Base-by-base conservation (phyloP, 2,113 vertebrate genomes). In the Leptobrachium ailaonicum region DNA sequence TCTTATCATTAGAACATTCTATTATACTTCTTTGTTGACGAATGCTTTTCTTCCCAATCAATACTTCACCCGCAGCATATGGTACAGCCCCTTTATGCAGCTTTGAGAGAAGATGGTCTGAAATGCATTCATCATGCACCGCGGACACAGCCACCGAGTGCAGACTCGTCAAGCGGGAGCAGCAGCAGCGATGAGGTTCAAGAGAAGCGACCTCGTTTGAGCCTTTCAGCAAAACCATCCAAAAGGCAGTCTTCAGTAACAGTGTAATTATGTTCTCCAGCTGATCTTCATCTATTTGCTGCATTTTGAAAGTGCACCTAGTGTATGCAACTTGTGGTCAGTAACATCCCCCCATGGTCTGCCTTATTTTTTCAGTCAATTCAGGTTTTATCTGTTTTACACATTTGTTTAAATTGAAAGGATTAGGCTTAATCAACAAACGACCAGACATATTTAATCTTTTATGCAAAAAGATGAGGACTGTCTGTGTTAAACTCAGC, bases 71-170 rank as follows among this genome's bases (percentile, higher is more conserved):
- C 47, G 44, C 85, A 99, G 97, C 94, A 93, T 71, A 89, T 96
- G 12, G 89, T 96, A 83, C 93, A 91, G 9, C 96, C 94, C 64
- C 89, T 98, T 79, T 93, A 89, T 84, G 85, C 90, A n/a, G 94
- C 89, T 0, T 85, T 99, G 40, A 93, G 90, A 89, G 87, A 91
- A 2, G 94, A 97, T 84, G 83, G 79, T 2, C 80, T 89, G 82
- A 88, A 89, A 82, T 82, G 89, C 74, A 70, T 88, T 53, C 90
- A 90, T 72, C 89, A 91, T 8, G 62, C 85, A 66, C 83, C 85
- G 2, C 80, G 82, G 75, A 80, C 68, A 40, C 84, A 88, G 56
- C 75, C 82, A 11, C 82, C 88, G 58, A 80, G 69, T 53, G 85
- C 86, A 50, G 90, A 90, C 60, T 82, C 79, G 5, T 86, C 87